Evolutionary conservation across 2,797 vertebrate species (phyloP), one percentile per base, ranked within the genome.

Genomic region (Rhinophrynus dorsalis): DNA sequence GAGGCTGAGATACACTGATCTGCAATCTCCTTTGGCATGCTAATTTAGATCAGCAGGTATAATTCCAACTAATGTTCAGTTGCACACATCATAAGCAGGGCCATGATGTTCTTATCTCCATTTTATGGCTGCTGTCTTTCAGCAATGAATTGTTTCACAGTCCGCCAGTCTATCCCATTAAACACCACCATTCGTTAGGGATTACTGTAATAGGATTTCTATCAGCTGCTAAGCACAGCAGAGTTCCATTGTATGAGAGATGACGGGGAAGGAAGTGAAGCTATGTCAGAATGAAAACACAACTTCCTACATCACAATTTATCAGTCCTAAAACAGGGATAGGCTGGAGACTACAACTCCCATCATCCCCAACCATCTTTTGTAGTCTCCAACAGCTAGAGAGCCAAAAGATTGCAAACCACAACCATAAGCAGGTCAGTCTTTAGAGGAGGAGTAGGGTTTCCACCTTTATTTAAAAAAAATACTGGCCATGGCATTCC

Each of bases 131-230:
- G 35, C 33, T 32, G 20, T 27, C 3, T 56, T 17, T 23, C 17
- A 32, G 20, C 47, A 52, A 13, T 52, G 55, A 60, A 67, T 67
- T 50, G 62, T 52, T 73, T 45, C 54, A 60, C 26, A 73, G 70
- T 65, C 23, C 38, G 45, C 9, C 45, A 26, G 48, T 60, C 55
- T 66, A 73, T 66, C 55, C 69, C 26, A 54, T 66, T 73, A 52
- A 73, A 66, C 62, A 54, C 45, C 42, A 57, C 70, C 70, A 67
- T 73, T 66, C 70, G 70, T 66, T 67, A 20, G 37, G 62, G 70
- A 73, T 67, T 73, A 73, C 26, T 51, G 29, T 73, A 73, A 73
- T 73, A 66, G 62, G 70, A 73, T 73, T 73, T 66, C 2, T 33
- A 40, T 60, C 33, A 54, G 55, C 54, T 45, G 52, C 11, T 52